phyloP scores from a whole-genome alignment of 2,797 vertebrate genomes.

The Fistularia tabacaria region DNA sequence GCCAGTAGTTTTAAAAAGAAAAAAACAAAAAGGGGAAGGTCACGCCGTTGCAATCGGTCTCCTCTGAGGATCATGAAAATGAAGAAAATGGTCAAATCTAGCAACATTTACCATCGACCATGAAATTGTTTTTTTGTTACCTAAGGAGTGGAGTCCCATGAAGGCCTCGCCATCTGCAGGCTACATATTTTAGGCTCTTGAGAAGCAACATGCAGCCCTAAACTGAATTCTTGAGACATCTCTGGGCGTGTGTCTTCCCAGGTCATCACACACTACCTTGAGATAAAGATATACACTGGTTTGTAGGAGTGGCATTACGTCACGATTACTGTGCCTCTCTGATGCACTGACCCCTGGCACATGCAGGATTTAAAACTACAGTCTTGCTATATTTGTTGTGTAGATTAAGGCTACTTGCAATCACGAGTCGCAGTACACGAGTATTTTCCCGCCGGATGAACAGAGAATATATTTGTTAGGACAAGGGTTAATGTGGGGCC shows the following conservation, averaged over 20 bases:
- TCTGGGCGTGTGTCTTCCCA: conserved; percentile 30
- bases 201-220: conserved; percentile 34
- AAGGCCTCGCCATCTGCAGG: conserved; percentile 20
- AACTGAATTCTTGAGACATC: conserved; percentile 54
- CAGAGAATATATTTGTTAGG: conserved; percentile 1
- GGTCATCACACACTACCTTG: conserved; percentile 43
- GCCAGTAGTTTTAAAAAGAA: conserved; percentile 62
- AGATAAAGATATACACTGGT: conserved; percentile 72
- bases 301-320: conserved; percentile 63
- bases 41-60: conserved; percentile 23
- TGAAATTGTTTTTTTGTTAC: conserved; percentile 1
- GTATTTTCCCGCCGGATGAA: neutral
- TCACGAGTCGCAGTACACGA: neutral
- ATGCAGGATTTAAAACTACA: conserved; percentile 55
- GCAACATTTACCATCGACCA: too few species aligned
- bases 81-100: conserved; percentile 5
- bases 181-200: neutral
- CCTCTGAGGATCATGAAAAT: conserved; percentile 23
- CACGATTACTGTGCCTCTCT: conserved; percentile 54
- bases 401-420: conserved; percentile 38
- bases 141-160: conserved; percentile 15
- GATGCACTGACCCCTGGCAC: conserved; percentile 76
- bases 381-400: conserved; percentile 35
- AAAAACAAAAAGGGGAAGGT: conserved; percentile 50
- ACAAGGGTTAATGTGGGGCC: conserved; percentile 21